These are phyloP conservation scores for Epizoanthus scotinus DNA, from an alignment of 92 coral and sea anemone species.

Conservation along the genomic window DNA sequence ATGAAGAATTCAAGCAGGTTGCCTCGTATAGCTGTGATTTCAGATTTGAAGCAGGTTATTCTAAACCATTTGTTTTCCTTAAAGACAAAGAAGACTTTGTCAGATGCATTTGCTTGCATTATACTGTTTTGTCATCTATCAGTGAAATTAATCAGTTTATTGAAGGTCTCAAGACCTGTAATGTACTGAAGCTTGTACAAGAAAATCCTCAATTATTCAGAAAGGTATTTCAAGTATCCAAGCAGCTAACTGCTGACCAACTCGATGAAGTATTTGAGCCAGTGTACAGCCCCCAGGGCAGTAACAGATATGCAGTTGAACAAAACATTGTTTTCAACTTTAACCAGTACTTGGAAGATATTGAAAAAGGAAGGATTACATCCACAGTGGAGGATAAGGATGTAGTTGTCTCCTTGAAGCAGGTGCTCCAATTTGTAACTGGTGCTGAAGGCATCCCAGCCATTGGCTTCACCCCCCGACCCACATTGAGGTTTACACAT, in stretches of 20 bases:
- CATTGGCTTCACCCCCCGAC: constrained; percentile 57
- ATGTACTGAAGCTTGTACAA: constrained; percentile 23
- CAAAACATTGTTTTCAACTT: constrained; percentile 43
- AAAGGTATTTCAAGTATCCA: constrained; percentile 13
- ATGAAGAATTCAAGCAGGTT: constrained; percentile 46
- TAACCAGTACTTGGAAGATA: constrained; percentile 48
- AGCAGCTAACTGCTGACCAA: constrained; percentile 36
- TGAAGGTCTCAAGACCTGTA: constrained; percentile 44
- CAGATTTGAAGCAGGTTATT: constrained; percentile 64
- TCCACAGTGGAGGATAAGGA: constrained; percentile 44
- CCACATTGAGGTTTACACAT: constrained; percentile 50
- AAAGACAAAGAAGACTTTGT: constrained; percentile 55
- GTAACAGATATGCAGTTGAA: constrained; percentile 42
- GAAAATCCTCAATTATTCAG: constrained; percentile 32
- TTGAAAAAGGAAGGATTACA: constrained; percentile 41
- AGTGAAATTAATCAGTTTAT: constrained; percentile 36
- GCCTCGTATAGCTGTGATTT: constrained; percentile 54
- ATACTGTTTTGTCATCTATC: constrained; percentile 38
- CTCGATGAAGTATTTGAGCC: constrained; percentile 33
- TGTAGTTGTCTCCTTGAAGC: constrained; percentile 37
- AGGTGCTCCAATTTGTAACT: constrained; percentile 61
- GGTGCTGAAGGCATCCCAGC: constrained; percentile 60
- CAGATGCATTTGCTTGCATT: constrained; percentile 10
- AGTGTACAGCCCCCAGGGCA: constrained; percentile 39
- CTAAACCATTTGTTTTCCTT: constrained; percentile 55